Conservation (phyloP, 1,140 invertebrate species). For the Stratiolaelaps scimitus region DNA sequence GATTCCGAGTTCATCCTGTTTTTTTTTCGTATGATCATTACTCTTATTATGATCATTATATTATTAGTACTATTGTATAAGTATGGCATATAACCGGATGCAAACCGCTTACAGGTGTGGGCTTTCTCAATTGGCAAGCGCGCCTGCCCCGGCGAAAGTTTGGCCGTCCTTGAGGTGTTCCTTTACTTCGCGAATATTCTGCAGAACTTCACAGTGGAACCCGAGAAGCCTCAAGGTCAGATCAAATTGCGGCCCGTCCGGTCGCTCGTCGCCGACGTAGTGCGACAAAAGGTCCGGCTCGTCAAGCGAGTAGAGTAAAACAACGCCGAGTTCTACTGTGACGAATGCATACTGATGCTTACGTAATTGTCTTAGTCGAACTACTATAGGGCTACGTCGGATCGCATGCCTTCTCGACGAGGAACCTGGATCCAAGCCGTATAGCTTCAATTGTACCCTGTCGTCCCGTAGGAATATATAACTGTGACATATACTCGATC, state of each 20-base stretch:
- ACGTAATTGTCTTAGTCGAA: too few species aligned
- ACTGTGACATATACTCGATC: too few species aligned
- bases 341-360: too few species aligned
- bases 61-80: too few species aligned
- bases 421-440: too few species aligned
- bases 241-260: neutral
- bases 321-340: too few species aligned
- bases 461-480: too few species aligned
- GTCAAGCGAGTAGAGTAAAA: neutral
- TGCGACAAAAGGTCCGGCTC: neutral
- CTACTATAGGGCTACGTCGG: too few species aligned
- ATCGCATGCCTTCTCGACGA: too few species aligned
- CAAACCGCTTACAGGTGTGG: neutral
- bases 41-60: neutral
- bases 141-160: slow-evolving; percentile 37
- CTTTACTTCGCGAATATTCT: slow-evolving; percentile 36
- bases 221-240: neutral
- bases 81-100: neutral
- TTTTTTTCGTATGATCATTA: slow-evolving; percentile 26
- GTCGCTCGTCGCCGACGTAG: neutral
- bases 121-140: slow-evolving; percentile 33
- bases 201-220: slow-evolving; percentile 34
- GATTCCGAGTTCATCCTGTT: slow-evolving; percentile 26
- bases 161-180: slow-evolving; percentile 36
- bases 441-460: too few species aligned